Evolutionary conservation across 1,140 invertebrate species (phyloP).

Genomic region (Drosophila repleta): DNA sequence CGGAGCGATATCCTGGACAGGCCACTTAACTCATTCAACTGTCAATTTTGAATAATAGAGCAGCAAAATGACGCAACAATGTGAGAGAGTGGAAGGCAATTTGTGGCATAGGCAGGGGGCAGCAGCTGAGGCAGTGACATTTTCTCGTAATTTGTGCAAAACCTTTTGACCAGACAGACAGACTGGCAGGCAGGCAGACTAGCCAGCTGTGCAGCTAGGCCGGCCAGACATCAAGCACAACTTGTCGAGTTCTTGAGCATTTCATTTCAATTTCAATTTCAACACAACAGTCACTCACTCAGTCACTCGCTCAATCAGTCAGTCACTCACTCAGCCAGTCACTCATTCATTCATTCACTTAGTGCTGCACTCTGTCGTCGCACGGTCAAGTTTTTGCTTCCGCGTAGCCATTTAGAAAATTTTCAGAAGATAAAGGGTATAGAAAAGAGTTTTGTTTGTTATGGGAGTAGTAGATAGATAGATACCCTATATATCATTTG

Average conservation of each 20-base stretch:
- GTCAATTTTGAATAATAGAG: conserved; percentile 81
- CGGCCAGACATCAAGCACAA: conserved; percentile 3
- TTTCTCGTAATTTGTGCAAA: conserved; percentile 76
- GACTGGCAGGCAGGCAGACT: background rate
- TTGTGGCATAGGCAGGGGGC: background rate
- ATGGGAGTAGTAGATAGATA: background rate
- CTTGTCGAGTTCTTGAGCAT: conserved; percentile 37
- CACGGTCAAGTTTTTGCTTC: conserved; percentile 11
- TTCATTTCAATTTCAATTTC: conserved; percentile 73
- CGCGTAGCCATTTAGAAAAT: background rate
- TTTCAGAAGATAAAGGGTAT: background rate
- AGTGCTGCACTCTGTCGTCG: conserved; percentile 13
- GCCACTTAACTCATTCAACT: conserved; percentile 78
- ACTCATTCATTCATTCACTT: conserved; percentile 40
- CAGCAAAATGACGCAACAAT: conserved; percentile 77
- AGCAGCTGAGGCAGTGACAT: conserved; percentile 57
- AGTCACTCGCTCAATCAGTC: conserved; percentile 20
- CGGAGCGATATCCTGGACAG: conserved; percentile 28
- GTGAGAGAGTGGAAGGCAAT: conserved; percentile 10
- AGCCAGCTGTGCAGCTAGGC: conserved; percentile 13
- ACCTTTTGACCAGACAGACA: conserved; percentile 52
- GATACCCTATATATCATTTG: background rate
- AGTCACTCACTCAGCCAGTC: conserved; percentile 45
- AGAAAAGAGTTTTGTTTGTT: too few relatives aligned
- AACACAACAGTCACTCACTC: conserved; percentile 43